Conservation (phyloP, 2,113 vertebrate species). For the Siphamia tubifer region DNA sequence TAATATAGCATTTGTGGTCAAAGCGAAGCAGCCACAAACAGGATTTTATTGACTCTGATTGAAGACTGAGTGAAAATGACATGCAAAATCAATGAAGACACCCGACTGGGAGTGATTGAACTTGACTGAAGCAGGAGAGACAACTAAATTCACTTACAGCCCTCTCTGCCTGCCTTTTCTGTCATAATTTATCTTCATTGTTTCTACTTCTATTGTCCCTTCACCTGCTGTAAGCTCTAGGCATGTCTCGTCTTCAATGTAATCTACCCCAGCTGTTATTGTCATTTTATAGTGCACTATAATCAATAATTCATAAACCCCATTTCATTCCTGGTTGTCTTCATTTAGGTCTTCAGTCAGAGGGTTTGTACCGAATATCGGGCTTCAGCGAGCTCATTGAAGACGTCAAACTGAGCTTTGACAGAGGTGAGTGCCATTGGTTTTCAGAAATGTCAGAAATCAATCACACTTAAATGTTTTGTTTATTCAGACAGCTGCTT, state of each 20-base stretch:
- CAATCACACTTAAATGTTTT: too few relatives aligned
- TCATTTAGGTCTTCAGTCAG: conserved; percentile 91
- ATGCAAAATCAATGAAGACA: conserved; percentile 22
- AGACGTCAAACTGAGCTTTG: conserved; percentile 98
- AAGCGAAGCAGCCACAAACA: neutral
- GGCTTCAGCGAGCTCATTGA: conserved; percentile 98
- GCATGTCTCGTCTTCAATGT: neutral
- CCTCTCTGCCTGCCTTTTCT: neutral
- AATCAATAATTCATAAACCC: neutral
- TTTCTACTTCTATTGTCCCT: neutral
- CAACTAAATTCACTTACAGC: neutral
- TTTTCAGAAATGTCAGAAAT: neutral
- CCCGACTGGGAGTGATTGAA: conserved; percentile 26
- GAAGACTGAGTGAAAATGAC: conserved; percentile 3
- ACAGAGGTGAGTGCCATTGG: conserved; percentile 86
- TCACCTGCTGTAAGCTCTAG: too few relatives aligned
- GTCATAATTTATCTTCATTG: neutral
- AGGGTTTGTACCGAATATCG: conserved; percentile 97
- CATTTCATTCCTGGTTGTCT: neutral
- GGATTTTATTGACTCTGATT: conserved; percentile 23
- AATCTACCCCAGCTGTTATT: neutral
- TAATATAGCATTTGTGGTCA: neutral
- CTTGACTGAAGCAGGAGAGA: conserved; percentile 10
- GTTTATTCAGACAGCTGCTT: too few relatives aligned
- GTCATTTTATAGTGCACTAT: neutral